Percentiles rank a stretch among this genome's conserved stretches.
phyloP scores from a whole-genome alignment of 2,113 vertebrate species.

The Probosciger aterrimus region DNA sequence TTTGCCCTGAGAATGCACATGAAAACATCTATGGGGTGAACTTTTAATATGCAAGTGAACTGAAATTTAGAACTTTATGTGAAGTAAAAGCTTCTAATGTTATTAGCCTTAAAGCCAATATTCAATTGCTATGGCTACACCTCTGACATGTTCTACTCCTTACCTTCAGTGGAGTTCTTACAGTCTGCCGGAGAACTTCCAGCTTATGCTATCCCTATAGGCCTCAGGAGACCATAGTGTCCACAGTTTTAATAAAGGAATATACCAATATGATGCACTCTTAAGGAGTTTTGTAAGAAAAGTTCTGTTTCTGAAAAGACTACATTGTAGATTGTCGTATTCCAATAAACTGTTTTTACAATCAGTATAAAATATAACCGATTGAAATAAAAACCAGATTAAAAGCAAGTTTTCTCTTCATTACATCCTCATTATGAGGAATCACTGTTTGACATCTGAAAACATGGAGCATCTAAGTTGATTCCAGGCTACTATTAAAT shows the following conservation, averaged over 20 bases:
- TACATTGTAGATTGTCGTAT: conserved; percentile 27
- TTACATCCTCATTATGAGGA: conserved; percentile 1
- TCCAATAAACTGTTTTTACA: conserved; percentile 19
- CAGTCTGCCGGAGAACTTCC: conserved; percentile 33
- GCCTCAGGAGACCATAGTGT: conserved; percentile 46
- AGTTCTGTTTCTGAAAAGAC: conserved; percentile 55
- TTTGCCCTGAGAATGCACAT: background rate
- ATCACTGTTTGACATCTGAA: background rate
- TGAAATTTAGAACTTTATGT: background rate
- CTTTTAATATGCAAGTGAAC: background rate
- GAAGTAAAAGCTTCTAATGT: background rate
- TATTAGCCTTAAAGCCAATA: background rate
- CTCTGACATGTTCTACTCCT: conserved; percentile 17
- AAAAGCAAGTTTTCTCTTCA: background rate
- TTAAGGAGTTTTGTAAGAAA: conserved; percentile 57
- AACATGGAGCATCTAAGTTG: background rate
- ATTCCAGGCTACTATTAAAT: background rate
- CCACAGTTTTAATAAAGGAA: conserved; percentile 53
- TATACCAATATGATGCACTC: conserved; percentile 41
- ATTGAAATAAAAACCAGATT: background rate
- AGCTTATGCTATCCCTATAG: conserved; percentile 46
- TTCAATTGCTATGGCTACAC: background rate
- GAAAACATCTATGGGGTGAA: conserved; percentile 2
- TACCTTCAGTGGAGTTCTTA: conserved; percentile 50
- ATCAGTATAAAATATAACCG: conserved; percentile 18